These are phyloP conservation scores for Peromyscus leucopus DNA, from an alignment of 2,113 vertebrate species.

Conservation along the genomic window DNA sequence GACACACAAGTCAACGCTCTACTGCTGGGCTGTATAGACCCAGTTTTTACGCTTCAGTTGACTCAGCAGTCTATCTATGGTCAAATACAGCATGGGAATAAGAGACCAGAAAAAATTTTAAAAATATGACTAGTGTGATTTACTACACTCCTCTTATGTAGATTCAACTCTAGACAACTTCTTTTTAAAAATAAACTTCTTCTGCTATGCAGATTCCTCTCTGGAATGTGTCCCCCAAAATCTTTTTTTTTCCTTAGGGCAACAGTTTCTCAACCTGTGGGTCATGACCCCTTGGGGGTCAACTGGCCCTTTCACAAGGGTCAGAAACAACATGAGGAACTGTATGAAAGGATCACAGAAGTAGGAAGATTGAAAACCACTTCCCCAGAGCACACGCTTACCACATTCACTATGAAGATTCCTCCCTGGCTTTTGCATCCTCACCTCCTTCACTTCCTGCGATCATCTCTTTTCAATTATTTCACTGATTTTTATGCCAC, in stretches of 20 bases:
- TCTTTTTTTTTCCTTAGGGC: neutral
- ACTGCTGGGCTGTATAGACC: neutral
- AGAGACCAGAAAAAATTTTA: neutral
- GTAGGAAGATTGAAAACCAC: neutral
- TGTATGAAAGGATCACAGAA: neutral
- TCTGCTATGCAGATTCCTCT: neutral
- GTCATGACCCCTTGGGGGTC: neutral
- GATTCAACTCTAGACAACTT: neutral
- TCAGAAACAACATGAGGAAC: neutral
- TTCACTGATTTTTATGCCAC: conserved; percentile 50
- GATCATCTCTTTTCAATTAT: conserved; percentile 39
- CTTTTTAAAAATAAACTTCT: neutral
- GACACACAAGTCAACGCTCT: neutral
- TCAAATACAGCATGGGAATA: neutral
- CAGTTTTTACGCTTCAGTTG: neutral
- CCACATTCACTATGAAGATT: neutral
- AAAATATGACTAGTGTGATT: neutral
- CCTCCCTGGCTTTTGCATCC: neutral
- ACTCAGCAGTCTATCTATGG: neutral
- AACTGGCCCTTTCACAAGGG: no score
- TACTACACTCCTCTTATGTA: neutral
- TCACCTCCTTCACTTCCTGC: neutral
- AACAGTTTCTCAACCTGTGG: neutral
- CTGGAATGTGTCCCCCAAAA: neutral
- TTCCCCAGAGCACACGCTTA: neutral